These are phyloP conservation scores for Okapia johnstoni DNA, from an alignment of 2,113 vertebrate genomes.

Conservation along the genomic window DNA sequence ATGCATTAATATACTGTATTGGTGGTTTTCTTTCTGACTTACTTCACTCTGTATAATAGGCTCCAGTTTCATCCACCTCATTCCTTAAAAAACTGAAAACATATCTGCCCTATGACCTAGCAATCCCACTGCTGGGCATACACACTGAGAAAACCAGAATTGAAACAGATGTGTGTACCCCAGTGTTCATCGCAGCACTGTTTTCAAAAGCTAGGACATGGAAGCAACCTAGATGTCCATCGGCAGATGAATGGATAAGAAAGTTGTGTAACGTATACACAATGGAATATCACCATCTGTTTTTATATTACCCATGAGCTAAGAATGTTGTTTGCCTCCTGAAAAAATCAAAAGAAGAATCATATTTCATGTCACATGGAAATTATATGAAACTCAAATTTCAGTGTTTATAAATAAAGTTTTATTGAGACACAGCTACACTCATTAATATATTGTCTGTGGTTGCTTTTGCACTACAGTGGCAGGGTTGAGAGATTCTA, in stretches of 20 bases:
- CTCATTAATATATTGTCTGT: background rate
- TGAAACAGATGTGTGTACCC: background rate
- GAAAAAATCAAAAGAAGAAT: background rate
- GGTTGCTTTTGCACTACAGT: background rate
- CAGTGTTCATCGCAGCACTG: background rate
- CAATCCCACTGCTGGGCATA: background rate
- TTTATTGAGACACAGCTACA: background rate
- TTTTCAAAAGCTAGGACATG: background rate
- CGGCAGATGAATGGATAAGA: background rate
- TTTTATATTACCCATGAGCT: background rate
- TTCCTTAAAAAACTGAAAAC: background rate
- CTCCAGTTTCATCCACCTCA: background rate
- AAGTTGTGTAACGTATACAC: background rate
- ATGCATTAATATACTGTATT: background rate
- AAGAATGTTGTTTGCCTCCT: background rate
- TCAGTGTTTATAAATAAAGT: conserved; percentile 17
- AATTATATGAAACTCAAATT: background rate
- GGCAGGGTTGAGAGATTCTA: background rate
- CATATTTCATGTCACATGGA: background rate
- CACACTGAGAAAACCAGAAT: background rate
- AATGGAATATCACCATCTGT: background rate
- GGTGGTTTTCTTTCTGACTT: background rate
- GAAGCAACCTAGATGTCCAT: background rate
- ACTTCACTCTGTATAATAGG: background rate
- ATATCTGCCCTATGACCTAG: background rate